Percentiles rank a stretch among this genome's conserved stretches.
Conservation (phyloP, 30 jellyfish, hydroid and myxozoan genomes). For the Morbakka virulenta region DNA sequence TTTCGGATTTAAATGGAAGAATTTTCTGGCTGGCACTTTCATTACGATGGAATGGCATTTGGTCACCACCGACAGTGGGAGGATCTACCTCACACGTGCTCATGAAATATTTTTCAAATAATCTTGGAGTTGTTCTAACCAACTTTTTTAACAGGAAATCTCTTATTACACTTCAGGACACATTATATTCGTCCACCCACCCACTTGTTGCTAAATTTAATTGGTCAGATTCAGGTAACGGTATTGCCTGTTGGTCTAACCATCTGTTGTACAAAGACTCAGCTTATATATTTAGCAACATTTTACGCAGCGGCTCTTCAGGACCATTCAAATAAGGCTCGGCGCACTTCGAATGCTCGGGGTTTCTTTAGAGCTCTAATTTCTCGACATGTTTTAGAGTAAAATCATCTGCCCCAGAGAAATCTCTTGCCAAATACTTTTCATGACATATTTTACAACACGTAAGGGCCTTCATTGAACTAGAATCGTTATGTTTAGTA, state of each 20-base stretch:
- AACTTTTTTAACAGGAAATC: conserved; percentile 42
- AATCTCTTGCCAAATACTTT: no score
- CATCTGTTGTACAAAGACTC: conserved; percentile 4
- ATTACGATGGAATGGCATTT: no score
- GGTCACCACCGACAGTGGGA: conserved; percentile 30
- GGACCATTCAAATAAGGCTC: conserved; percentile 22
- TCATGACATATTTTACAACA: no score
- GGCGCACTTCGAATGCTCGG: no score
- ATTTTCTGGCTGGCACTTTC: conserved; percentile 20
- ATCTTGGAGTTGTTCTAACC: conserved; percentile 24
- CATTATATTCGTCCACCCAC: conserved; percentile 60
- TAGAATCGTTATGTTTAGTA: no score
- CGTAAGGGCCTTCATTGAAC: no score
- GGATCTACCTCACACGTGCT: conserved; percentile 52
- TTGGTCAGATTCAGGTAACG: conserved; percentile 14
- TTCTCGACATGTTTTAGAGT: no score
- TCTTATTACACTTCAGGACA: conserved; percentile 50
- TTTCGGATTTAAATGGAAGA: conserved; percentile 16
- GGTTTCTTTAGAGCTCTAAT: no score
- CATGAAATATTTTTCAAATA: conserved; percentile 29
- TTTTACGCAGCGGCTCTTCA: conserved; percentile 10
- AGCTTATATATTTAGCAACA: conserved; percentile 8
- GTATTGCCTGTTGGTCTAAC: conserved; percentile 17
- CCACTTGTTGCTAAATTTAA: conserved; percentile 37
- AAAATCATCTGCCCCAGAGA: no score